Conservation (phyloP, 2,113 vertebrate genomes). For the Ochotona curzoniae region DNA sequence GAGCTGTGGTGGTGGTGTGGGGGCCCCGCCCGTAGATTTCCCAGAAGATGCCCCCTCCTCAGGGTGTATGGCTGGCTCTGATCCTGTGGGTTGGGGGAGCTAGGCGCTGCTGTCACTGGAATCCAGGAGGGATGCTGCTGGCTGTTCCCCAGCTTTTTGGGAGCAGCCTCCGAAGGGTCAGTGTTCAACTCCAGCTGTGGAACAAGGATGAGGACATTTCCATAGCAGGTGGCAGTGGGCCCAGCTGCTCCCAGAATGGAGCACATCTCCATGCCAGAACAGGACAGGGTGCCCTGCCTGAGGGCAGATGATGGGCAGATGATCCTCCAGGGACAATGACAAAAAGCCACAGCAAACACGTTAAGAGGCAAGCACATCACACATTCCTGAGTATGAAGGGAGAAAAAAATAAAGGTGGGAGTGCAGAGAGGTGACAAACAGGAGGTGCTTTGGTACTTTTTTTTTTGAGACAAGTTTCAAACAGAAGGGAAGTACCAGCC, state of each 20-base stretch:
- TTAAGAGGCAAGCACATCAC: background rate
- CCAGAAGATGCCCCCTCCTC: background rate
- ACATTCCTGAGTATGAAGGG: background rate
- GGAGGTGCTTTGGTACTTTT: background rate
- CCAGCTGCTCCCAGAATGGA: background rate
- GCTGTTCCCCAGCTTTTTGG: background rate
- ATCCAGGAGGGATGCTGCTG: background rate
- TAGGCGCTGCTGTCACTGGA: background rate
- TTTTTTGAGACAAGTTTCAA: background rate
- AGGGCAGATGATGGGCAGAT: rapidly evolving
- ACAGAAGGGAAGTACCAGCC: background rate
- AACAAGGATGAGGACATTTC: background rate
- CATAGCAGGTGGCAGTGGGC: background rate
- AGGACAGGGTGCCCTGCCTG: background rate
- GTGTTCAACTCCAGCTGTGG: background rate
- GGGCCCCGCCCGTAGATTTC: too few species aligned
- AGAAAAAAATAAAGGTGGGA: background rate
- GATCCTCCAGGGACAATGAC: background rate
- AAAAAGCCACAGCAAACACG: background rate
- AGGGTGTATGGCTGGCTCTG: background rate
- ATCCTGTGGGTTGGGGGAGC: background rate
- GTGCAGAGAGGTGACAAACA: background rate
- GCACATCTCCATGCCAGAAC: background rate
- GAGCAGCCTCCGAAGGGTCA: too few species aligned
- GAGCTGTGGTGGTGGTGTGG: background rate